Percentiles rank a stretch among this genome's conserved stretches.
Conservation (phyloP, 2,888 invertebrate species). For the Cephus spinipes region DNA sequence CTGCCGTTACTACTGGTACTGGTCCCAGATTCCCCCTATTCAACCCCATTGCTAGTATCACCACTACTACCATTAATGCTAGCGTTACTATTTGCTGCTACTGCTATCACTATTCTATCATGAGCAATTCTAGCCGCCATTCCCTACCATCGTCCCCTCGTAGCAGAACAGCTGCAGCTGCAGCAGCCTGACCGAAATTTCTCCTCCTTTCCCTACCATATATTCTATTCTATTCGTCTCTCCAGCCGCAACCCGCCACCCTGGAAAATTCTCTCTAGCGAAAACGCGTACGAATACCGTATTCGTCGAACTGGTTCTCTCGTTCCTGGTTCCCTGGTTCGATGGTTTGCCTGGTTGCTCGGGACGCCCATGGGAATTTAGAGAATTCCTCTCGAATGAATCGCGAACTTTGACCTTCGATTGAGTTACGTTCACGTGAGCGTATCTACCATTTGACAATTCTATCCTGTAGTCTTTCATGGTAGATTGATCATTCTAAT, state of each 20-base stretch:
- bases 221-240: background rate
- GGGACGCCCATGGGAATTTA: background rate
- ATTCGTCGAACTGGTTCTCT: background rate
- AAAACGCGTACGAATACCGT: background rate
- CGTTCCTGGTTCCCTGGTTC: background rate
- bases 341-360: background rate
- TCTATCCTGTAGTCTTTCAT: background rate
- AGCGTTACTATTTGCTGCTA: background rate
- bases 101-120: background rate
- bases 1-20: background rate
- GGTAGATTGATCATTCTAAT: background rate
- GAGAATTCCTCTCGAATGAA: background rate
- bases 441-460: background rate
- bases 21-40: background rate
- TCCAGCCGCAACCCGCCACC: background rate
- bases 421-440: background rate
- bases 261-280: background rate
- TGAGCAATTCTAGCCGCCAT: background rate
- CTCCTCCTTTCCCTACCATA: background rate
- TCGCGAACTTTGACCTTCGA: background rate
- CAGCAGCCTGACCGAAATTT: background rate
- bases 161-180: background rate
- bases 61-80: background rate
- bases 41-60: background rate
- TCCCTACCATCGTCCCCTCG: background rate